Evolutionary conservation across 2,888 invertebrate species (phyloP).

Genomic region (Epistrophella euchroma): DNA sequence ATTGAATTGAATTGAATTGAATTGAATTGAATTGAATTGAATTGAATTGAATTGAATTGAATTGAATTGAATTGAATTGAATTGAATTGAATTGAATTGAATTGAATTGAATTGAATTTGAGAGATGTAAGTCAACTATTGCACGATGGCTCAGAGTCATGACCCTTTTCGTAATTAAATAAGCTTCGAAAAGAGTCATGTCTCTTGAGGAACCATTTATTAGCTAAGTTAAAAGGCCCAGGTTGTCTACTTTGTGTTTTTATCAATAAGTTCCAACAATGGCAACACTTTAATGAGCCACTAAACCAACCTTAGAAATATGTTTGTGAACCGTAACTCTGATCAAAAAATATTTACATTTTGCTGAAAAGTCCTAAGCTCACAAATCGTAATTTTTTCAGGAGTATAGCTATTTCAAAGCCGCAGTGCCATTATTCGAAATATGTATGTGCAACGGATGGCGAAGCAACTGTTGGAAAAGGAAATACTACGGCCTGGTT

Average conservation of each 20-base stretch:
- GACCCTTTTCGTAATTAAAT: no score
- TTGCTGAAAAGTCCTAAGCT: neutral
- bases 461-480: neutral
- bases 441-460: slow-evolving; percentile 12
- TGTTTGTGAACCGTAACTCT: neutral
- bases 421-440: slow-evolving; percentile 28
- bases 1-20: no score
- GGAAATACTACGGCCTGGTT: neutral
- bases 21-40: no score
- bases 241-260: neutral
- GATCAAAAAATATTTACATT: neutral
- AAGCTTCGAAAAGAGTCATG: no score
- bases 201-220: no score
- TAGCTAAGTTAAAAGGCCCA: no score
- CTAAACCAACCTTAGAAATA: neutral
- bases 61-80: no score
- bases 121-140: no score
- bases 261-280: neutral
- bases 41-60: no score
- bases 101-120: no score
- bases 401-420: neutral
- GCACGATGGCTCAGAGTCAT: no score
- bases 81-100: no score
- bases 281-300: neutral
- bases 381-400: neutral